These are phyloP conservation scores for Drosophila rellima DNA, from an alignment of 2,888 invertebrate genomes.

Conservation along the genomic window DNA sequence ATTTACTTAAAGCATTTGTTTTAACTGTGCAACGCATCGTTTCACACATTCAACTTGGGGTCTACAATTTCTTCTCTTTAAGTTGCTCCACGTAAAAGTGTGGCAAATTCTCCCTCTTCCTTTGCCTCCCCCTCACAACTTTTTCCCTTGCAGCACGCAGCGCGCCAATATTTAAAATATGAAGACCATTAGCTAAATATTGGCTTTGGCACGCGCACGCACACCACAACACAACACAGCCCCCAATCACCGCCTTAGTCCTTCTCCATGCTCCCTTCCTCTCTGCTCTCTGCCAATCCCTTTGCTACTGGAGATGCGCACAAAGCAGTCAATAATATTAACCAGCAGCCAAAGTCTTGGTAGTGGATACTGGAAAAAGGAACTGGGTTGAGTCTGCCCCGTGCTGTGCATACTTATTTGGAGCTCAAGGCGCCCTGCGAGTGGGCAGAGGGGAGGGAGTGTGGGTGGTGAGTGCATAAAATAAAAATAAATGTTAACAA, in stretches of 20 bases:
- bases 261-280: background rate
- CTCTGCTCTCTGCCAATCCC: background rate
- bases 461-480: conserved; percentile 74
- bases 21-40: conserved; percentile 30
- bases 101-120: conserved; percentile 11
- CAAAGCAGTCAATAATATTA: conserved; percentile 79
- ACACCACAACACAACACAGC: conserved; percentile 36
- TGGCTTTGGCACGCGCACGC: conserved; percentile 79
- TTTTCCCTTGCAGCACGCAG: conserved; percentile 32
- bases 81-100: conserved; percentile 14
- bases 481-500: conserved; percentile 81
- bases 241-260: conserved; percentile 13
- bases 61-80: conserved; percentile 4
- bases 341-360: conserved; percentile 51
- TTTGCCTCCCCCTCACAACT: background rate
- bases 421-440: conserved; percentile 62
- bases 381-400: conserved; percentile 53
- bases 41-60: conserved; percentile 45
- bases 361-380: conserved; percentile 8
- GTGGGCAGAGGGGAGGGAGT: background rate
- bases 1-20: conserved; percentile 40
- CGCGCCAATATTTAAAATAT: conserved; percentile 78
- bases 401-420: conserved; percentile 81
- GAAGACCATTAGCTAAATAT: conserved; percentile 81
- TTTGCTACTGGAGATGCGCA: conserved; percentile 29